Percentiles rank a stretch among this genome's conserved stretches.
These are phyloP conservation scores for Cervus canadensis DNA, from an alignment of 2,113 vertebrate species.

Conservation along the genomic window DNA sequence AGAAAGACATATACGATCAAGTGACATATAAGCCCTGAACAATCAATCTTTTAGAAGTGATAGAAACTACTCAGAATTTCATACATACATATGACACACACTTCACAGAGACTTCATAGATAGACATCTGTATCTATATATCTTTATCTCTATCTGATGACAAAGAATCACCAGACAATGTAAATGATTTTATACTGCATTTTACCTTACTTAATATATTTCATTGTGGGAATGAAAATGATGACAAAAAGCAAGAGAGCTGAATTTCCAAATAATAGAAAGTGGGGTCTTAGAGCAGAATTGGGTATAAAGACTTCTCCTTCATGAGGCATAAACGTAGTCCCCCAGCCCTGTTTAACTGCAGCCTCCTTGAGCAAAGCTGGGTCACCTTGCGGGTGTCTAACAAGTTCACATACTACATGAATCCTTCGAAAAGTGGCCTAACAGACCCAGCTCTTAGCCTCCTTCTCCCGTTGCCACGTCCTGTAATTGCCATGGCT, in stretches of 20 bases:
- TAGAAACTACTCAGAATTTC: neutral
- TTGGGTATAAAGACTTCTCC: slow-evolving; percentile 36
- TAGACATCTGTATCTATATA: neutral
- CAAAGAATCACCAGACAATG: neutral
- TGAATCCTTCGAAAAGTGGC: neutral
- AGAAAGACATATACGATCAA: neutral
- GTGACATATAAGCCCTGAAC: neutral
- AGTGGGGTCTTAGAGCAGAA: slow-evolving; percentile 52
- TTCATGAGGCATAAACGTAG: slow-evolving; percentile 52
- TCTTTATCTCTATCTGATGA: neutral
- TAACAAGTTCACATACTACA: slow-evolving; percentile 50
- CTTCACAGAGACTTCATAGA: neutral
- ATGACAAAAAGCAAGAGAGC: neutral
- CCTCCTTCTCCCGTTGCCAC: slow-evolving; percentile 31
- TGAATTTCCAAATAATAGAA: slow-evolving; percentile 13
- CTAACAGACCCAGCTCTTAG: slow-evolving; percentile 52
- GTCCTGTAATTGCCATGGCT: neutral
- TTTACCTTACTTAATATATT: neutral
- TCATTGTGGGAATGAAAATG: neutral
- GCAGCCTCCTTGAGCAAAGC: neutral
- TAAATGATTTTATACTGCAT: neutral
- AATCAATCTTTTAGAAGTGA: neutral
- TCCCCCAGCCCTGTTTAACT: slow-evolving; percentile 19
- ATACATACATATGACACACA: too few species aligned
- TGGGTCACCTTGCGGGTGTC: slow-evolving; percentile 56